Evolutionary conservation across 2,113 vertebrate species (phyloP), one percentile per base, ranked within the genome.

Genomic region (Pelusios castaneus): DNA sequence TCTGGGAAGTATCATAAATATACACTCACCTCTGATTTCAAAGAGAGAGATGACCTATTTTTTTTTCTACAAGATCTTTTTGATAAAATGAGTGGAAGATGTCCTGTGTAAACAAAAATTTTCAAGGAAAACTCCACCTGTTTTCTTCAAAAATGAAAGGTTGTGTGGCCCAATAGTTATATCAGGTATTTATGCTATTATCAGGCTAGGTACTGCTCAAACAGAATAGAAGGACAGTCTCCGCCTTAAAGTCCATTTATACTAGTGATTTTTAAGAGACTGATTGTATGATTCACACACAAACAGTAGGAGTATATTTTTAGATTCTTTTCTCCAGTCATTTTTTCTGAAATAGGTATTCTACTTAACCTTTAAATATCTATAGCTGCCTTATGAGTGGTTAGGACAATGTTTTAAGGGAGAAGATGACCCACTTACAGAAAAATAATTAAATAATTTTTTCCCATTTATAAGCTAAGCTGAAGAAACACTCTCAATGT

Each of bases 1-100:
- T 82, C 96, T 96, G 95, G 93, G 95, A 95, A 95, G 89, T 31
- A 95, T 94, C 96, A 98, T 87, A 63, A 97, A 89, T 89, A 91
- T 90, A 95, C 83, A 93, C 88, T 92, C 86, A 76, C 85, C 88
- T 93, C 89, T 89, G 85, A 96, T 97, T 97, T 98, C 96, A 97
- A 96, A 97, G 95, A 84, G 91, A 95, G 78, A 94, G 70, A 47
- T 97, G 95, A 96, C 96, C 97, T 95, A 95, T 94, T 97, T 97
- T 47, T 97, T 95, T 85, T 75, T 80, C 91, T 91, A 95, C 90
- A 91, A 91, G 89, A 94, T 89, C 85, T 73, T 92, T 76, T 93
- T 93, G 81, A 89, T 94, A 82, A 92, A 96, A 96, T 85, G 67
- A 91, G 93, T 77, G 80, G 87, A 49, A 82, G 95, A 12, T 55